A percentile compares a stretch with the other conserved stretches of the same genome.
phyloP scores from a whole-genome alignment of 2,113 vertebrate species.

The Clarias magur region DNA sequence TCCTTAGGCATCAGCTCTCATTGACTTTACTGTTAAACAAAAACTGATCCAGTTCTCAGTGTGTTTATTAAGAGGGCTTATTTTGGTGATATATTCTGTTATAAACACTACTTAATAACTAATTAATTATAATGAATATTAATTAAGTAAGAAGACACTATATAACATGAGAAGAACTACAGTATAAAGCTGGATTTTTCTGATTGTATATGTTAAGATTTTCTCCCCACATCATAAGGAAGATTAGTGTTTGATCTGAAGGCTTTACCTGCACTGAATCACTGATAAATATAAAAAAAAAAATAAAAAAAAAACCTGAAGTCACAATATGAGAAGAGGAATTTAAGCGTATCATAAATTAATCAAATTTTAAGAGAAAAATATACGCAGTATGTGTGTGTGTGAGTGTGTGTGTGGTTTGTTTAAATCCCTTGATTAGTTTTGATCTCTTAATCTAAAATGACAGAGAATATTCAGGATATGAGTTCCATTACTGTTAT shows the following conservation, averaged over 20 bases:
- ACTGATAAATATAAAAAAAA: constrained; percentile 9
- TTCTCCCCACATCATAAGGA: constrained; percentile 18
- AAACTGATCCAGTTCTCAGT: neutral
- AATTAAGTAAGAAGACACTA: neutral
- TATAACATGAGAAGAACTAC: neutral
- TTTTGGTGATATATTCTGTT: neutral
- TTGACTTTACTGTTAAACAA: neutral
- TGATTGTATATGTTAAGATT: neutral
- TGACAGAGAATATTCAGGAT: constrained; percentile 26
- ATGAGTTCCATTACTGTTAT: constrained; percentile 24
- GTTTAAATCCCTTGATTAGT: constrained; percentile 47
- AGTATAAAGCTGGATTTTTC: neutral
- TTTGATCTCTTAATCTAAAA: constrained; percentile 42
- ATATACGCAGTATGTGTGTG: neutral
- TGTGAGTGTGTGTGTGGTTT: neutral
- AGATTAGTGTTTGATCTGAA: constrained; percentile 33
- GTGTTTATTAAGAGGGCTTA: neutral
- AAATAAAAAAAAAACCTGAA: neutral
- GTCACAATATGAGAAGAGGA: constrained; percentile 32
- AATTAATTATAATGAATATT: too few species aligned
- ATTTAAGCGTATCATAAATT: constrained; percentile 34
- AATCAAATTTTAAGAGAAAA: constrained; percentile 37
- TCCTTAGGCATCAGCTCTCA: neutral
- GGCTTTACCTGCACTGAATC: constrained; percentile 22
- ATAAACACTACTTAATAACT: neutral